Evolutionary conservation across 1,140 invertebrate species (phyloP).

Genomic region (Ceratosolen fusciceps): DNA sequence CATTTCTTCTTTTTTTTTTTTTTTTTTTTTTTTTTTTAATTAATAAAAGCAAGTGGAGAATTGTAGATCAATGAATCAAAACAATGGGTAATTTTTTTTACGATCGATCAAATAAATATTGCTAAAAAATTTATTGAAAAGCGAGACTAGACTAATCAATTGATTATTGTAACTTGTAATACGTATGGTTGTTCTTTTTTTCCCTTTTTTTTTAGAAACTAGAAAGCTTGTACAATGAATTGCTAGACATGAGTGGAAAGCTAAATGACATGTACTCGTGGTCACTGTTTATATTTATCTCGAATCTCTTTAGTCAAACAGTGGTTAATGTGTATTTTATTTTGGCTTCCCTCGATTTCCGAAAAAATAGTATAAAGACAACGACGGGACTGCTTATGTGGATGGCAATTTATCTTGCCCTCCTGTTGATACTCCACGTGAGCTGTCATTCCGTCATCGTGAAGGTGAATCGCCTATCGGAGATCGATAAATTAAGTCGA

Average conservation of each 20-base stretch:
- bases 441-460: conserved; percentile 57
- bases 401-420: conserved; percentile 54
- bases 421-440: conserved; percentile 58
- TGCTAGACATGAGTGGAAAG: conserved; percentile 58
- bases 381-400: conserved; percentile 55
- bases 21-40: too few relatives aligned
- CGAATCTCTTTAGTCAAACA: conserved; percentile 59
- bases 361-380: background rate
- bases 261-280: conserved; percentile 57
- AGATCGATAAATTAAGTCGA: background rate
- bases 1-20: too few relatives aligned
- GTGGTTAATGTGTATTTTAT: conserved; percentile 61
- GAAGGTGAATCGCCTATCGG: conserved; percentile 56
- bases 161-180: too few relatives aligned
- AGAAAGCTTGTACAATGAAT: conserved; percentile 57
- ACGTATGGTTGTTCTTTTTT: too few relatives aligned
- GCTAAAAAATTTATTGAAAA: too few relatives aligned
- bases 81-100: too few relatives aligned
- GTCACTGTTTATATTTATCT: conserved; percentile 60
- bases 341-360: conserved; percentile 40
- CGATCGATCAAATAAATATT: too few relatives aligned
- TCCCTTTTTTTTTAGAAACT: conserved; percentile 57
- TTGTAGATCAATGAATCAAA: too few relatives aligned
- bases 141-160: too few relatives aligned
- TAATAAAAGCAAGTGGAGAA: too few relatives aligned